These are phyloP conservation scores for Channa maculata DNA, from an alignment of 2,113 vertebrate genomes.

Conservation along the genomic window DNA sequence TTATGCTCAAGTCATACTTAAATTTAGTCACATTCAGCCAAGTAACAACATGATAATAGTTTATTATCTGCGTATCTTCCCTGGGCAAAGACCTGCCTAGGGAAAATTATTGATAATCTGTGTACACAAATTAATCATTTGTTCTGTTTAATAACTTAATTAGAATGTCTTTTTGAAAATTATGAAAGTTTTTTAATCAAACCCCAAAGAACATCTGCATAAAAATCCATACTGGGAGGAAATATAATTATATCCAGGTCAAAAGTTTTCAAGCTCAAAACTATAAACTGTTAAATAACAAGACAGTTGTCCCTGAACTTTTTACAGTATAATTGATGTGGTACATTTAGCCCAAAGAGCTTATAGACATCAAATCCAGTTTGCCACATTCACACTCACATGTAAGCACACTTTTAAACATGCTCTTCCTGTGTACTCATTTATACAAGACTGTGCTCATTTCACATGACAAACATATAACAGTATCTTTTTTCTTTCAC, in stretches of 20 bases:
- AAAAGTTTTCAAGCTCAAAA: conserved; percentile 39
- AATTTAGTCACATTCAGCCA: background rate
- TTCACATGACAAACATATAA: conserved; percentile 29
- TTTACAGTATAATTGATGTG: conserved; percentile 26
- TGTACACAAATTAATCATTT: background rate
- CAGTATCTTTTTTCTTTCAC: background rate
- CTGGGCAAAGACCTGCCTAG: background rate
- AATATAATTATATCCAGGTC: conserved; percentile 34
- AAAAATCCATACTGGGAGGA: background rate
- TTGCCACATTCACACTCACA: conserved; percentile 24
- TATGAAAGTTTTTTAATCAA: background rate
- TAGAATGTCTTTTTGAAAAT: background rate
- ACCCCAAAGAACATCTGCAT: background rate
- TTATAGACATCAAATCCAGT: conserved; percentile 29
- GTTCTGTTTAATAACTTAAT: background rate
- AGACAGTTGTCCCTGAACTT: background rate
- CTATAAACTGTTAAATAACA: background rate
- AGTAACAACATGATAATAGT: background rate
- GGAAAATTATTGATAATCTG: background rate
- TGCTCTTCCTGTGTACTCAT: background rate
- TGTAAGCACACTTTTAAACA: conserved; percentile 26
- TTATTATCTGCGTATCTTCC: background rate
- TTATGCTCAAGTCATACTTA: conserved; percentile 12
- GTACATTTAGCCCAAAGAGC: conserved; percentile 20
- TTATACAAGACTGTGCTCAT: conserved; percentile 3